Evolutionary conservation across 2,888 invertebrate genomes (phyloP).

Genomic region (Carabus problematicus): DNA sequence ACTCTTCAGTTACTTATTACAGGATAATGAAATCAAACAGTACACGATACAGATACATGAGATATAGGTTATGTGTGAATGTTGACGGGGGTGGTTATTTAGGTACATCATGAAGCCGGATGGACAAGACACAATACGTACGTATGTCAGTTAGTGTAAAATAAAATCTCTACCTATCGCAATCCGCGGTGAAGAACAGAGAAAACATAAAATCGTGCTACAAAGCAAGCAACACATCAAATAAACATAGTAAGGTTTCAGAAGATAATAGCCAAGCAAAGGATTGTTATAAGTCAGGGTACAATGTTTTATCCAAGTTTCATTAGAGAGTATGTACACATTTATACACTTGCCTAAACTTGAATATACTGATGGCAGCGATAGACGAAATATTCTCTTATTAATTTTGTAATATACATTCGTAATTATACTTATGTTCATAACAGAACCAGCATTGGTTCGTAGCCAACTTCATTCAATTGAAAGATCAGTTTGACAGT

Average conservation of each 20-base stretch:
- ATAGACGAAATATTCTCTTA: conserved; percentile 16
- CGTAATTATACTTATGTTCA: too few relatives aligned
- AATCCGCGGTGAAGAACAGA: conserved; percentile 13
- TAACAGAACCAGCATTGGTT: too few relatives aligned
- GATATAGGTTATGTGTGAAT: conserved; percentile 14
- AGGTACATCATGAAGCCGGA: conserved; percentile 4
- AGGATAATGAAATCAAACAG: conserved; percentile 7
- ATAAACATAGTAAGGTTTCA: conserved; percentile 37
- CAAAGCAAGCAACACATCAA: conserved; percentile 45
- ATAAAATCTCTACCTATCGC: conserved; percentile 30
- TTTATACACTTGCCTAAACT: conserved; percentile 23
- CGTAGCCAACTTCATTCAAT: too few relatives aligned
- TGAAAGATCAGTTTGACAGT: too few relatives aligned
- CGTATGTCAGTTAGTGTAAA: conserved; percentile 17
- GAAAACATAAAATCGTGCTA: conserved; percentile 41
- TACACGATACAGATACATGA: conserved; percentile 24
- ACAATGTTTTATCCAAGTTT: conserved; percentile 37
- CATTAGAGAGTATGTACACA: conserved; percentile 30
- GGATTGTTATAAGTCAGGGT: conserved; percentile 47
- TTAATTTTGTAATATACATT: conserved; percentile 23
- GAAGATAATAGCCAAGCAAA: conserved; percentile 52
- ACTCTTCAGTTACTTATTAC: not conserved
- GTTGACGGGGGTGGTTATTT: too few relatives aligned
- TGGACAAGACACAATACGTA: conserved; percentile 34
- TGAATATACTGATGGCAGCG: too few relatives aligned